A percentile compares a stretch with the other conserved stretches of the same genome.
These are phyloP conservation scores for Chironomus tepperi DNA, from an alignment of 1,140 invertebrate genomes.

Conservation along the genomic window DNA sequence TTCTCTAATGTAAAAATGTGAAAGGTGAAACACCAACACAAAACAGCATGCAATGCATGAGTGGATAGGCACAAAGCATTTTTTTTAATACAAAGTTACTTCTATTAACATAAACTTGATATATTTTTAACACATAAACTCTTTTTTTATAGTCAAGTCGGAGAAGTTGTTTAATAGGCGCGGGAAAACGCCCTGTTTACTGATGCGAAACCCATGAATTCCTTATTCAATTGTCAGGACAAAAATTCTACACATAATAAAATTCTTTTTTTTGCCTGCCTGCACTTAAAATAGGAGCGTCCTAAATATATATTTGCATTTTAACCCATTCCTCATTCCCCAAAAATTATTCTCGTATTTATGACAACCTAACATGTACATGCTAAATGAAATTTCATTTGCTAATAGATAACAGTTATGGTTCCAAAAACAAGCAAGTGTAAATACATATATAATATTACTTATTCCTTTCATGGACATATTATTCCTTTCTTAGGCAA, in stretches of 20 bases:
- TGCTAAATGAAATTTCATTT: too few species aligned
- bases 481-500: too few species aligned
- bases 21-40: conserved; percentile 21
- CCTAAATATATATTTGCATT: too few species aligned
- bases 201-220: background rate
- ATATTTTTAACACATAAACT: background rate
- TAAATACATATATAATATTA: too few species aligned
- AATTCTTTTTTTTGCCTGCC: too few species aligned
- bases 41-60: background rate
- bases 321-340: too few species aligned
- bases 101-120: background rate
- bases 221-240: background rate
- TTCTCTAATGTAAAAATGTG: conserved; percentile 3
- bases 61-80: background rate
- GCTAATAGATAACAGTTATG: too few species aligned
- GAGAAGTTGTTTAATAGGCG: background rate
- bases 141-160: background rate
- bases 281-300: background rate
- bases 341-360: too few species aligned
- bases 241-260: background rate
- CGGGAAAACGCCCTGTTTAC: background rate
- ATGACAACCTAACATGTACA: too few species aligned
- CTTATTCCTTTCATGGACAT: too few species aligned
- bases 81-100: background rate
- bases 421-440: too few species aligned